These are phyloP conservation scores for Onychomys leucogaster DNA, from an alignment of 2,797 vertebrate genomes.

Conservation along the genomic window DNA sequence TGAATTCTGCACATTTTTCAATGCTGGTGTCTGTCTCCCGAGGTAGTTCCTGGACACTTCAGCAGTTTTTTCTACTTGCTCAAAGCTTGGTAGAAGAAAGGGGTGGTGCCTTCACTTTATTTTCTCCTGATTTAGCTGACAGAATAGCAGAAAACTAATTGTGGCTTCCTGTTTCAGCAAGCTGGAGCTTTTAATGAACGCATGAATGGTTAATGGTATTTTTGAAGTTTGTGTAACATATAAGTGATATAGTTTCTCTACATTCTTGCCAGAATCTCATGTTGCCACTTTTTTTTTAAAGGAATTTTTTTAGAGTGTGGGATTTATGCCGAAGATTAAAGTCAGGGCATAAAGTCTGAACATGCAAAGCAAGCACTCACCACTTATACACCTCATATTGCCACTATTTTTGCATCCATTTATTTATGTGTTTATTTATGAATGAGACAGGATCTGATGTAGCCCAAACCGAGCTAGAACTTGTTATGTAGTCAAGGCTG, in stretches of 20 bases:
- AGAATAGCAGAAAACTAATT: background rate
- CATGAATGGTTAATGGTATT: background rate
- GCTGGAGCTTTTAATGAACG: background rate
- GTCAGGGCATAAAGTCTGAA: no score
- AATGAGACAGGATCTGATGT: background rate
- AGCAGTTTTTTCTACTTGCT: background rate
- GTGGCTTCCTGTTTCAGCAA: background rate
- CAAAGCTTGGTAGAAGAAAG: background rate
- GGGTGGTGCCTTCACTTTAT: constrained; percentile 14
- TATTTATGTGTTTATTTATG: background rate
- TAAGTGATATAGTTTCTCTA: background rate
- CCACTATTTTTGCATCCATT: fast-evolving
- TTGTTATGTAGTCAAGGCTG: background rate
- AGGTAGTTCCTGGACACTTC: constrained; percentile 40
- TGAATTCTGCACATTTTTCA: background rate
- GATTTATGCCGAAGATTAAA: background rate
- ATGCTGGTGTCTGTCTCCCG: background rate
- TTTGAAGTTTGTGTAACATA: background rate
- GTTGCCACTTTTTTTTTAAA: background rate
- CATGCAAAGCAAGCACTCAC: background rate
- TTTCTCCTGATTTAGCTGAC: background rate
- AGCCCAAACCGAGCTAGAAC: background rate
- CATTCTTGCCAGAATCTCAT: background rate
- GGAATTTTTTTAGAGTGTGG: background rate
- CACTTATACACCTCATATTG: background rate